Base-by-base conservation (phyloP, 1,140 invertebrate genomes). In the Zaprionus kolodkinae region DNA sequence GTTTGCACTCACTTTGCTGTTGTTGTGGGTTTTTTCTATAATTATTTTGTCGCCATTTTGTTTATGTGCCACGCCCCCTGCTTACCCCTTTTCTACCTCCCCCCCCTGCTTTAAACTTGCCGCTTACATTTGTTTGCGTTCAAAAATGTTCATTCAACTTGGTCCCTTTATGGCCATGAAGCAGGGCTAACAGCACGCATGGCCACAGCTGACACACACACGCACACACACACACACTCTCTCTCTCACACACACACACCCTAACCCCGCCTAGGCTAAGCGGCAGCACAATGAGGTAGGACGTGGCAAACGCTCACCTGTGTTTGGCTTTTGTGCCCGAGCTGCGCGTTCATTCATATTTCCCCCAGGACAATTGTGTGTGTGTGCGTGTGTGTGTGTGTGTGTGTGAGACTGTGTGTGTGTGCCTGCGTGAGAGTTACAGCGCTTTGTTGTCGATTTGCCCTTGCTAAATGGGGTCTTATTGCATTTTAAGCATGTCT, bases 101-200 rank as follows among this genome's bases (percentile, higher is more conserved):
- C 0, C 5, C n/a, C 21, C 21, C 21, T 17, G 6, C 40, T 45
- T 45, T 2, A 52, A 76, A 76, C 62, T 76, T 76, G 72, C 30
- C 48, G 10, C 56, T 57, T 73, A 84, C 64, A 76, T 68, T 76
- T 79, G 68, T 77, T 73, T 77, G 73, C 80, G 77, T 81, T 87
- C 77, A 83, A 87, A 86, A 86, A 79, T 21, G 21, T 87, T 87
- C 62, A 72, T 5, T 60, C 40, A 17, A 12, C 50, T 52, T 38
- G 43, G 73, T 88, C 85, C 85, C 84, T 88, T 88, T 85, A 89
- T 84, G 84, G 66, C 86, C 84, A 88, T 88, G 84, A 88, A 88
- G 40, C 40, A 81, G 76, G 25, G 57, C 64, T 70, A 79, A 64
- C 15, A 62, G 11, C 63, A 67, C 63, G 45, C 69, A 66, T 43